phyloP scores from a whole-genome alignment of 2,113 vertebrate species.

The Porphyrio hochstetteri region DNA sequence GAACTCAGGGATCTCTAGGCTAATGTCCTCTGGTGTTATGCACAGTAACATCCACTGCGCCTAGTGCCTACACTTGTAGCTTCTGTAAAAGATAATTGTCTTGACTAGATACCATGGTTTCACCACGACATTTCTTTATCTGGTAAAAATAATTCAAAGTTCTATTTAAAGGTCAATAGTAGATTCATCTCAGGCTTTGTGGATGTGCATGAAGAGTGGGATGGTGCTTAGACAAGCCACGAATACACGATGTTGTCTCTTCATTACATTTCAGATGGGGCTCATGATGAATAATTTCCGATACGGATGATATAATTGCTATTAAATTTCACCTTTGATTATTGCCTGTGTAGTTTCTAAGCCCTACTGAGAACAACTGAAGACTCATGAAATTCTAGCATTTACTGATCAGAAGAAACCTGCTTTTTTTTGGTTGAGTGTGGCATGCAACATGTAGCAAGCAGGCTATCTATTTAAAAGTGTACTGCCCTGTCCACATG shows the following conservation, averaged over 20 bases:
- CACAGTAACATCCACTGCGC: background rate
- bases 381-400: background rate
- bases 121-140: background rate
- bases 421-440: background rate
- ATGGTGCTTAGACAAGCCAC: background rate
- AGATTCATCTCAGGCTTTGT: background rate
- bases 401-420: background rate
- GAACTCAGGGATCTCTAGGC: background rate
- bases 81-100: background rate
- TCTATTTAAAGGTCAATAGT: background rate
- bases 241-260: background rate
- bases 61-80: accelerated
- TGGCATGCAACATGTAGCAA: background rate
- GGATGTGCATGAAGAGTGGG: background rate
- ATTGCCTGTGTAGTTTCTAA: background rate
- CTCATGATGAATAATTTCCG: background rate
- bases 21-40: background rate
- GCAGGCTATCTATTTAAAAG: background rate
- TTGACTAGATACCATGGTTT: background rate
- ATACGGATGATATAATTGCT: background rate
- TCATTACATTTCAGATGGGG: background rate
- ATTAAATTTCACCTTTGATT: background rate
- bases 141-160: background rate
- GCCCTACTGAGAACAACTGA: background rate
- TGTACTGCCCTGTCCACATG: background rate